Evolutionary conservation across 1,140 invertebrate genomes (phyloP).

Genomic region (Drosophila eugracilis): DNA sequence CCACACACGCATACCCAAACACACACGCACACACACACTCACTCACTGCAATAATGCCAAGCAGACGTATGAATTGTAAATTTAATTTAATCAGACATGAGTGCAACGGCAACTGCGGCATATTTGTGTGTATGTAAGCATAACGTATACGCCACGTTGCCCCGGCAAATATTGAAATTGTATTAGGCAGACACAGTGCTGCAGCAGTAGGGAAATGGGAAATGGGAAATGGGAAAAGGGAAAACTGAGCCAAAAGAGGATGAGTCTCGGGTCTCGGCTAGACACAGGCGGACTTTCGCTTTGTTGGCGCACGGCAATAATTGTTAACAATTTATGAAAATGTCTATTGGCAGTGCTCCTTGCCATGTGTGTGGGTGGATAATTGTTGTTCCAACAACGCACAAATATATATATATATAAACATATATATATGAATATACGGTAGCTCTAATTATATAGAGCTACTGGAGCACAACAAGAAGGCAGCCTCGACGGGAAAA

Average conservation of each 20-base stretch:
- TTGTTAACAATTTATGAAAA: slow-evolving; percentile 82
- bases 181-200: slow-evolving; percentile 36
- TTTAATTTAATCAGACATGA: slow-evolving; percentile 79
- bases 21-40: background rate
- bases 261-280: slow-evolving; percentile 22
- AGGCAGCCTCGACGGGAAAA: slow-evolving; percentile 36
- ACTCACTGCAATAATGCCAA: slow-evolving; percentile 37
- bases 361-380: slow-evolving; percentile 43
- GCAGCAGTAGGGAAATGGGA: background rate
- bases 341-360: slow-evolving; percentile 58
- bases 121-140: slow-evolving; percentile 50
- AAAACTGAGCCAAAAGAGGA: slow-evolving; percentile 22
- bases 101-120: slow-evolving; percentile 56
- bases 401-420: slow-evolving; percentile 6
- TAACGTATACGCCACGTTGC: slow-evolving; percentile 57
- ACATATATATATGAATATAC: background rate
- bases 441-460: slow-evolving; percentile 65
- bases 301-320: slow-evolving; percentile 57
- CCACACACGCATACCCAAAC: background rate
- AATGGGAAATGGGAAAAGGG: background rate
- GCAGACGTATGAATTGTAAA: slow-evolving; percentile 72
- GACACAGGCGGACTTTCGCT: slow-evolving; percentile 53
- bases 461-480: slow-evolving; percentile 56
- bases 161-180: slow-evolving; percentile 64
- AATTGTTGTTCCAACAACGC: slow-evolving; percentile 48